Evolutionary conservation across 1,140 invertebrate species (phyloP), one percentile per base, ranked within the genome.

Genomic region (Diorhabda carinulata): DNA sequence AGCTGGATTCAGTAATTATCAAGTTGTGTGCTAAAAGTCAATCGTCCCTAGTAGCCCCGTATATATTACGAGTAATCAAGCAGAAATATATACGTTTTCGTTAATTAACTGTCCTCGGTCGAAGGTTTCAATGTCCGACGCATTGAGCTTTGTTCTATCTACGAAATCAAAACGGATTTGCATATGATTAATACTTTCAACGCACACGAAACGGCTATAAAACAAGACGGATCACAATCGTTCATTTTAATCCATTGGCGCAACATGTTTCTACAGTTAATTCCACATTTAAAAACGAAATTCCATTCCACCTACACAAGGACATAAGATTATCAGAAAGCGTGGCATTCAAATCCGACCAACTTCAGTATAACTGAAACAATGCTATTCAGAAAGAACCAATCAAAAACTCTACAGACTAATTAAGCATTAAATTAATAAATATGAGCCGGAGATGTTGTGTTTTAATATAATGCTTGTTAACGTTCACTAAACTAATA

Each of bases 171-270:
- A 65, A 40, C 63, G 67, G 70, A 74, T 74, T 74, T 74, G 70
- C 73, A 74, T 74, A 74, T 72, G 73, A 74, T 74, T 74, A 74
- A 74, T 74, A 60, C 69, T 64, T 43, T 47, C 52, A 59, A 63
- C 44, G 70, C 73, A 72, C 70, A 73, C 73, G 64, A 74, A 66
- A 43, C 66, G 47, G 65, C 73, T 63, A 74, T 74, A 74, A 74
- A 74, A 68, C 70, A 74, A 67, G 65, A 45, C 45, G 68, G 73
- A 72, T 74, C 70, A 74, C 73, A 72, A 70, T 74, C 67, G 70
- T 72, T 74, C 73, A 72, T 72, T 74, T 73, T 59, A 57, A 43
- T 69, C 68, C 70, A 72, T 74, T 72, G 72, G 42, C 10, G 61
- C 43, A 6, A 25, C 58, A 42, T 25, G 25, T 25, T 25, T 25